phyloP scores from a whole-genome alignment of 1,140 invertebrate genomes.

The Pseudoatta argentina region DNA sequence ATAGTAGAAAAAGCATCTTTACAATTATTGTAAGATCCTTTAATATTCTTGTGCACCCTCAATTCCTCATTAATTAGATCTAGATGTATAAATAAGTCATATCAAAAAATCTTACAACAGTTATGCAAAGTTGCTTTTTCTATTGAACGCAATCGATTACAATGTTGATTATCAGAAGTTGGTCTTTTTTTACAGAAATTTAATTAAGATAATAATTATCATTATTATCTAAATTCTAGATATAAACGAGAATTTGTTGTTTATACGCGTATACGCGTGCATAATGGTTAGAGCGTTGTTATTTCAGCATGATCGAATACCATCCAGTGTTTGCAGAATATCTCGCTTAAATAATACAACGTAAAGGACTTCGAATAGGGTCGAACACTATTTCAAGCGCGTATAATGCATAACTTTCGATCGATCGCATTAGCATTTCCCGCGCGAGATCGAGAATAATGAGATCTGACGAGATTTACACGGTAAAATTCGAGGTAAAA shows the following conservation, averaged over 20 bases:
- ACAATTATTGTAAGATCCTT: no score
- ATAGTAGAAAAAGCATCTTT: no score
- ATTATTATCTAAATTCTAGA: neutral
- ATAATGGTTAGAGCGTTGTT: neutral
- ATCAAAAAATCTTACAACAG: no score
- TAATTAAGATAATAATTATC: no score
- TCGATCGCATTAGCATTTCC: conserved; percentile 8
- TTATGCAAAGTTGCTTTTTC: no score
- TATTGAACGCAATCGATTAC: no score
- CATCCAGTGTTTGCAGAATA: neutral
- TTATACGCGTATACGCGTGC: neutral
- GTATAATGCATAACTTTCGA: conserved; percentile 32
- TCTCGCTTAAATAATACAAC: neutral
- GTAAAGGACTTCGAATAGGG: neutral
- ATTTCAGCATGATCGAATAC: neutral
- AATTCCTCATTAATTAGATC: no score
- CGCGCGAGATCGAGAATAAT: neutral
- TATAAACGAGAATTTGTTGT: neutral
- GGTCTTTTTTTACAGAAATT: no score
- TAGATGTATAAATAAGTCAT: no score
- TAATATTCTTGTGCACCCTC: no score
- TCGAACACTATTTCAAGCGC: conserved; percentile 42
- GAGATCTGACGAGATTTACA: neutral
- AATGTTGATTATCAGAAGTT: no score
- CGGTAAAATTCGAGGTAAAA: neutral